These are phyloP conservation scores for Chionomys nivalis DNA, from an alignment of 2,113 vertebrate genomes.

Conservation along the genomic window DNA sequence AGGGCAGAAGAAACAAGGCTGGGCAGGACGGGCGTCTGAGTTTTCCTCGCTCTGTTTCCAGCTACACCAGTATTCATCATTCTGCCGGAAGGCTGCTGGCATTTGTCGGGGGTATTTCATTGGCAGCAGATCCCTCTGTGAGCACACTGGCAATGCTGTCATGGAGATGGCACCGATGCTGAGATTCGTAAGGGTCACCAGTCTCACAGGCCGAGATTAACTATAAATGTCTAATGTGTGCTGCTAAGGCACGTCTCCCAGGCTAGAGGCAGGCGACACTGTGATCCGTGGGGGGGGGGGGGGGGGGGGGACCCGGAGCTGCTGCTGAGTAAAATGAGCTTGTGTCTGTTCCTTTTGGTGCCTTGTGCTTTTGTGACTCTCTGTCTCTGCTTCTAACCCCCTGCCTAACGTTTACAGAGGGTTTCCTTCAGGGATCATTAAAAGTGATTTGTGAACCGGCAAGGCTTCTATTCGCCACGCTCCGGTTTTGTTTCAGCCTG, in stretches of 20 bases:
- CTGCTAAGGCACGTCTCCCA: neutral
- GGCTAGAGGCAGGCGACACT: slow-evolving; percentile 50
- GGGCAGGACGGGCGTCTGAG: neutral
- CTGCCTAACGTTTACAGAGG: slow-evolving; percentile 59
- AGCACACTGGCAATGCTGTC: neutral
- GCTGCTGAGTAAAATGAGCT: slow-evolving; percentile 77
- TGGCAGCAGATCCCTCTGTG: neutral
- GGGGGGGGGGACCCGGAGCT: neutral
- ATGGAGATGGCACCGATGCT: neutral
- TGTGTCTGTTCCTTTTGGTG: slow-evolving; percentile 54
- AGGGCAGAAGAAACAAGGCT: neutral
- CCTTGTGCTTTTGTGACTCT: slow-evolving; percentile 4
- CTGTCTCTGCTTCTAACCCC: slow-evolving; percentile 40
- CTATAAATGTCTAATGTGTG: slow-evolving; percentile 50
- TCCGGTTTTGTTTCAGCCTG: neutral
- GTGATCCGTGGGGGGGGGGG: slow-evolving; percentile 22
- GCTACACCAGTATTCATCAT: neutral
- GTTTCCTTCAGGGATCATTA: slow-evolving; percentile 75
- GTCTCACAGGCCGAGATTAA: neutral
- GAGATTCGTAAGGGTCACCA: slow-evolving; percentile 48
- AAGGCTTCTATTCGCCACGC: slow-evolving; percentile 17
- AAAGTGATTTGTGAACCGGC: slow-evolving; percentile 76
- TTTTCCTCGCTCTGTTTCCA: neutral
- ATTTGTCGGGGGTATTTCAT: neutral
- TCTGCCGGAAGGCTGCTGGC: neutral